Percentiles rank a stretch among this genome's conserved stretches.
These are phyloP conservation scores for Hypotaenidia philippensis DNA, from an alignment of 2,797 vertebrate species.

Conservation along the genomic window DNA sequence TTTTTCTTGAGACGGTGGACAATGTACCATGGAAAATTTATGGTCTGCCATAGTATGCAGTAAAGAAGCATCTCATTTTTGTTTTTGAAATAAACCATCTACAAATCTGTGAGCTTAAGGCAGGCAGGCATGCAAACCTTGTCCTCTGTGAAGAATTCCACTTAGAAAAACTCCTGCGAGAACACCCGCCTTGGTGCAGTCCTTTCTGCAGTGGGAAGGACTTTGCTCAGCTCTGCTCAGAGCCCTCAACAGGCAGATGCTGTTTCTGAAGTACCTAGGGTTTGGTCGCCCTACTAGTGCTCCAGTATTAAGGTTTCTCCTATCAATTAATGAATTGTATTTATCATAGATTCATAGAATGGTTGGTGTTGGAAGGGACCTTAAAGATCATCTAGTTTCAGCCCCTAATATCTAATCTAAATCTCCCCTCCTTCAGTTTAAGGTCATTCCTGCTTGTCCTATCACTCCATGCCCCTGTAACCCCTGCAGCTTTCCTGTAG, in stretches of 20 bases:
- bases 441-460: no score
- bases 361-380: no score
- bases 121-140: not conserved
- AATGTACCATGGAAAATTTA: not conserved
- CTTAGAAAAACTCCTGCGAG: not conserved
- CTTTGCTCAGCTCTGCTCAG: not conserved
- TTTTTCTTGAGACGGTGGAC: not conserved
- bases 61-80: not conserved
- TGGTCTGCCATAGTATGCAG: not conserved
- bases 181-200: not conserved
- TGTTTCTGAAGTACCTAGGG: not conserved
- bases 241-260: not conserved
- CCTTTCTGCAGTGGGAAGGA: accelerated
- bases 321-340: not conserved
- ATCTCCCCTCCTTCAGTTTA: no score
- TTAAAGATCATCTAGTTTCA: no score
- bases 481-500: no score
- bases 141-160: not conserved
- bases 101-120: not conserved
- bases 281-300: not conserved
- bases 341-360: not conserved
- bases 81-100: not conserved
- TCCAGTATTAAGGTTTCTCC: not conserved
- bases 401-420: no score
- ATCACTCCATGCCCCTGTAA: no score